These are phyloP conservation scores for Phlogophora meticulosa DNA, from an alignment of 2,888 invertebrate genomes.

Conservation along the genomic window DNA sequence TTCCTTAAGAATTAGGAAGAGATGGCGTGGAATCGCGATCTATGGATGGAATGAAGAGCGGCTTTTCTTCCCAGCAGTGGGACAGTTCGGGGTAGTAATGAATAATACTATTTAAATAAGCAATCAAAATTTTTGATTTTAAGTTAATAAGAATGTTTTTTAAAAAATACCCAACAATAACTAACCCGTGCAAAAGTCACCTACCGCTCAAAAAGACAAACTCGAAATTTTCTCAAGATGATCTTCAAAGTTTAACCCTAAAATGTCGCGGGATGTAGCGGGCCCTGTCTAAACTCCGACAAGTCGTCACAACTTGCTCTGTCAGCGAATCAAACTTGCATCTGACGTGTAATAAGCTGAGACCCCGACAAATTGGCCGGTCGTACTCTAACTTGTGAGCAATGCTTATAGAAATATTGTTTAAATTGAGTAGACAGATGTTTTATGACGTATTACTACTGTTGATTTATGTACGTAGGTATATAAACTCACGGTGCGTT, in stretches of 20 bases:
- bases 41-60: too few relatives aligned
- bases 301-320: constrained; percentile 52
- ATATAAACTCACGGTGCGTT: too few relatives aligned
- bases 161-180: too few relatives aligned
- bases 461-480: too few relatives aligned
- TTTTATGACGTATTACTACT: too few relatives aligned
- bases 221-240: constrained; percentile 11
- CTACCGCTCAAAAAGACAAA: background rate
- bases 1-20: too few relatives aligned
- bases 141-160: too few relatives aligned
- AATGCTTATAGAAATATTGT: constrained; percentile 21
- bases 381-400: constrained; percentile 19
- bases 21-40: too few relatives aligned
- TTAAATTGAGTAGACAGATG: background rate
- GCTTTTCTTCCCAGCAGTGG: too few relatives aligned
- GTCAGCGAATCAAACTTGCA: constrained; percentile 51
- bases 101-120: too few relatives aligned
- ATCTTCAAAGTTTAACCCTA: constrained; percentile 32
- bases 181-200: background rate
- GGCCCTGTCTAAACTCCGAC: constrained; percentile 45
- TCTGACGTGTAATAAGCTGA: constrained; percentile 42
- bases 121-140: too few relatives aligned
- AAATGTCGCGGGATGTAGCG: constrained; percentile 39
- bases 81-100: too few relatives aligned
- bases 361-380: constrained; percentile 18